Conservation (phyloP, 2,888 invertebrate genomes). For the Augiades crinisus region DNA sequence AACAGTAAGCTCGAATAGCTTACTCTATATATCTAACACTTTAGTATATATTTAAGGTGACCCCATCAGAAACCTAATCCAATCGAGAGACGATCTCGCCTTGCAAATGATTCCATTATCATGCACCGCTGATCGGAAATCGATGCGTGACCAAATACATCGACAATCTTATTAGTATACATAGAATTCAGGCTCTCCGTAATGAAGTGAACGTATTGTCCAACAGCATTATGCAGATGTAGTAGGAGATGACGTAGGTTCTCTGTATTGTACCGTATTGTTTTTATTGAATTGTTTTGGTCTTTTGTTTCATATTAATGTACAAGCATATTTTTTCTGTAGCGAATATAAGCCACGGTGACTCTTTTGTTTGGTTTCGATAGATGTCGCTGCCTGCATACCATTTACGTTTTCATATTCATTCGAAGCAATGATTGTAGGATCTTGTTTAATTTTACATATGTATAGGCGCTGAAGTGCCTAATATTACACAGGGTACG, state of each 20-base stretch:
- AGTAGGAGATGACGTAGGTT: no score
- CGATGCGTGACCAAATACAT: slow-evolving; percentile 3
- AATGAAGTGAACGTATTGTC: not conserved
- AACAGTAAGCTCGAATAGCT: not conserved
- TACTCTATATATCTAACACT: not conserved
- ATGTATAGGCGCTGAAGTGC: no score
- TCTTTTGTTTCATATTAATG: no score
- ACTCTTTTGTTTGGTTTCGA: no score
- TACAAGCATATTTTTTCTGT: no score
- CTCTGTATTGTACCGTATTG: slow-evolving; percentile 1
- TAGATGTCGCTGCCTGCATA: no score
- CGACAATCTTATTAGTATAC: slow-evolving; percentile 7
- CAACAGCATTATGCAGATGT: not conserved
- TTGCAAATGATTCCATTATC: slow-evolving; percentile 22
- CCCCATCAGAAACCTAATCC: not conserved
- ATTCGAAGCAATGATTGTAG: no score
- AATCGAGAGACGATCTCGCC: slow-evolving; percentile 11
- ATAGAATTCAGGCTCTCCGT: not conserved
- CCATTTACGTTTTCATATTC: no score
- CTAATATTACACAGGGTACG: no score
- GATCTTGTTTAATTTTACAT: no score
- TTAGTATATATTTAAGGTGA: not conserved
- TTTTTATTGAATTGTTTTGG: not conserved
- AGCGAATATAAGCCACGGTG: no score
- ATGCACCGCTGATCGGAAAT: slow-evolving; percentile 9